Evolutionary conservation across 2,113 vertebrate species (phyloP).

Genomic region (Axis porcinus): DNA sequence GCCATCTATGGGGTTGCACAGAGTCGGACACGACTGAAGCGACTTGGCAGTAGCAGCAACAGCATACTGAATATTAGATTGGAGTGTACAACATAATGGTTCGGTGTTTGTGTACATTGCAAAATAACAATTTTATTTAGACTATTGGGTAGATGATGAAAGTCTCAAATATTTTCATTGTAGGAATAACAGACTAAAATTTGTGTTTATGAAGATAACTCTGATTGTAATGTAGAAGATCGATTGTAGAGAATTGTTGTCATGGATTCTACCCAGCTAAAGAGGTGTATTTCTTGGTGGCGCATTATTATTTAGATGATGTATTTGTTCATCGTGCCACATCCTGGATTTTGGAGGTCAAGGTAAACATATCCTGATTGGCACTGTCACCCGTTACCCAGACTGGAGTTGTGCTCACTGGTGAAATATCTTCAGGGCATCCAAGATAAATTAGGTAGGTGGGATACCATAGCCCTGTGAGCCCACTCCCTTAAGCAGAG

Average conservation of each 20-base stretch:
- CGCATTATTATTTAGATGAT: background rate
- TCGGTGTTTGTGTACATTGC: background rate
- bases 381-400: background rate
- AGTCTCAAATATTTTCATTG: background rate
- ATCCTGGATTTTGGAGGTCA: background rate
- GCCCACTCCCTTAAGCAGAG: background rate
- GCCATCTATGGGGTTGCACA: accelerated
- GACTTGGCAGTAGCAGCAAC: background rate
- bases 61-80: background rate
- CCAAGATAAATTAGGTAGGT: background rate
- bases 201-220: background rate
- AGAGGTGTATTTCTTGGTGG: background rate
- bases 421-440: background rate
- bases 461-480: background rate
- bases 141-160: background rate
- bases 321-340: background rate
- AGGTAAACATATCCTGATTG: background rate
- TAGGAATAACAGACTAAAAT: background rate
- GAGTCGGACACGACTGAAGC: background rate
- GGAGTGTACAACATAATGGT: background rate
- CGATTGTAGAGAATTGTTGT: background rate
- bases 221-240: background rate
- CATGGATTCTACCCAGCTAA: background rate
- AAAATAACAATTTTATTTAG: background rate
- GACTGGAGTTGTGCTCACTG: background rate